Evolutionary conservation across 1,140 invertebrate genomes (phyloP).

Genomic region (Eufriesea mexicana): DNA sequence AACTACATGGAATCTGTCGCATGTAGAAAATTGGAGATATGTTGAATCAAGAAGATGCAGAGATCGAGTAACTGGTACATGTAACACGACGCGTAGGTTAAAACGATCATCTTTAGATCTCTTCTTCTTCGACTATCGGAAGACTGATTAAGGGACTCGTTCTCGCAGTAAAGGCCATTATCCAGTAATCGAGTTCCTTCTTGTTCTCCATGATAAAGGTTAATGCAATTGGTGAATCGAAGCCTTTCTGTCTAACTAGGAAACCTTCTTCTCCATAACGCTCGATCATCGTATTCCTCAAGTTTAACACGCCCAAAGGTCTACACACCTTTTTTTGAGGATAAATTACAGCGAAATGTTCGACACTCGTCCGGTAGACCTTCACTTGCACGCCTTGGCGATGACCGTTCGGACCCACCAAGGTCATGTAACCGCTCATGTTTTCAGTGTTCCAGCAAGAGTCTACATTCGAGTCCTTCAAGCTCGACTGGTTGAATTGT

Average conservation of each 20-base stretch:
- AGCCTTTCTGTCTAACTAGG: constrained; percentile 84
- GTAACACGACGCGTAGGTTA: constrained; percentile 18
- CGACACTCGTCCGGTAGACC: constrained; percentile 86
- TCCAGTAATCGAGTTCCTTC: constrained; percentile 85
- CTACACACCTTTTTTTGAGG: constrained; percentile 86
- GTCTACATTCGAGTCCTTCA: constrained; percentile 73
- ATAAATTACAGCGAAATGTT: constrained; percentile 87
- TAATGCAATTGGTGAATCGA: constrained; percentile 84
- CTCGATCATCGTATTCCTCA: constrained; percentile 84
- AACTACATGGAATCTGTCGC: neutral
- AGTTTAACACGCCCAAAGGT: constrained; percentile 85
- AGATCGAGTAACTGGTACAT: neutral
- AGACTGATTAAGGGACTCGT: constrained; percentile 82
- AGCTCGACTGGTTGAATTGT: constrained; percentile 72
- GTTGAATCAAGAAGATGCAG: neutral
- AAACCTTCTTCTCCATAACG: constrained; percentile 83
- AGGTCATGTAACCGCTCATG: constrained; percentile 85
- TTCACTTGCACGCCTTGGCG: constrained; percentile 85
- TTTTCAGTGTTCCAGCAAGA: constrained; percentile 84
- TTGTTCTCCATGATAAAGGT: constrained; percentile 84
- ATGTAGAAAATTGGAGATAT: neutral
- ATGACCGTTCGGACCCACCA: constrained; percentile 84
- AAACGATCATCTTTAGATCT: constrained; percentile 72
- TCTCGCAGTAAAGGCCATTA: constrained; percentile 84
- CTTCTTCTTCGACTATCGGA: constrained; percentile 86